These are phyloP conservation scores for Andrena trimmerana DNA, from an alignment of 2,888 invertebrate genomes.

Conservation along the genomic window DNA sequence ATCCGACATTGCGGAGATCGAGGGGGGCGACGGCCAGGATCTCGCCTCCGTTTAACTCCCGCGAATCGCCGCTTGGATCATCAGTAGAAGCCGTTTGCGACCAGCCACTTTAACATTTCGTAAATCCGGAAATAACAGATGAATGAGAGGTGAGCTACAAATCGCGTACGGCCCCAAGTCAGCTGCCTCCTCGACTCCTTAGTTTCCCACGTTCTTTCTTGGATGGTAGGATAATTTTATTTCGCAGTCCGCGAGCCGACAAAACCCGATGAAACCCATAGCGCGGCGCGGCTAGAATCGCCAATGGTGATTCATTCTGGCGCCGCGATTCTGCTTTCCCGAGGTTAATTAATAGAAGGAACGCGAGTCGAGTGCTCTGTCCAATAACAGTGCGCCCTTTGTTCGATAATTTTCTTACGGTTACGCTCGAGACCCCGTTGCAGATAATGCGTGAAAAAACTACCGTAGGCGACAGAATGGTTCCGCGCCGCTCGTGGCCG, in stretches of 20 bases:
- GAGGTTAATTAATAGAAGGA: conserved; percentile 67
- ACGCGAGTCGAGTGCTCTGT: conserved; percentile 50
- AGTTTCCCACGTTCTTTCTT: neutral
- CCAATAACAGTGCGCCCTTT: conserved; percentile 66
- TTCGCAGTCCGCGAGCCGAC: conserved; percentile 11
- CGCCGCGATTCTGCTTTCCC: conserved; percentile 73
- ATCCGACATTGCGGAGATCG: conserved; percentile 74
- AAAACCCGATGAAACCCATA: conserved; percentile 17
- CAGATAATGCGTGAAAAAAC: conserved; percentile 46
- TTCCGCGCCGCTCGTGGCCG: neutral
- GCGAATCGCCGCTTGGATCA: too few relatives aligned
- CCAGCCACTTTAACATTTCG: too few relatives aligned
- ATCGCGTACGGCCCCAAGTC: too few relatives aligned
- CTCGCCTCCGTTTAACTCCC: conserved; percentile 3
- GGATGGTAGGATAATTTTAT: conserved; percentile 17
- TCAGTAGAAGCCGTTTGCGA: too few relatives aligned
- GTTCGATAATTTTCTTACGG: conserved; percentile 54
- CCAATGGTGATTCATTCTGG: conserved; percentile 65
- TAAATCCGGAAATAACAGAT: too few relatives aligned
- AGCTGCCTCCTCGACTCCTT: too few relatives aligned
- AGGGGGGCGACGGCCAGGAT: conserved; percentile 42
- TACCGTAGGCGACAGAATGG: conserved; percentile 38
- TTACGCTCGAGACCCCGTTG: conserved; percentile 9
- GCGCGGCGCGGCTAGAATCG: conserved; percentile 27
- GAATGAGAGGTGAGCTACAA: too few relatives aligned